Evolutionary conservation across 2,797 vertebrate genomes (phyloP).

Genomic region (Phrynocephalus forsythii): DNA sequence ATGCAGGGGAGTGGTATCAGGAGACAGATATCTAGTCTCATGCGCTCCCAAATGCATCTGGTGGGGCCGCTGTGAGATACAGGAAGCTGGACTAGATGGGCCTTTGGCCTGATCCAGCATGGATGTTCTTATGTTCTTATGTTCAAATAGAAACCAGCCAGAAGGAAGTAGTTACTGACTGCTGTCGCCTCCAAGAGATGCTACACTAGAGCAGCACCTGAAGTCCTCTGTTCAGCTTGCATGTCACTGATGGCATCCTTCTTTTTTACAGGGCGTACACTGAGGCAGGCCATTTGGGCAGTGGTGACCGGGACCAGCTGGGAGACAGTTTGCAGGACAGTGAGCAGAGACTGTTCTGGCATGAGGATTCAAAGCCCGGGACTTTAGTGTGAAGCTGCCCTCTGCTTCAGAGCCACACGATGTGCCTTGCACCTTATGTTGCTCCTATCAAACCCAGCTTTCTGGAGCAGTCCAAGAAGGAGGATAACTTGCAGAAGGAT

Average conservation of each 20-base stretch:
- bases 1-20: too few species aligned
- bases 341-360: conserved; percentile 90
- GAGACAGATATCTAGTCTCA: too few species aligned
- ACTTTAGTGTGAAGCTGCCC: conserved; percentile 88
- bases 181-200: background rate
- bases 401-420: conserved; percentile 68
- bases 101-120: too few species aligned
- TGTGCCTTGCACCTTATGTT: conserved; percentile 87
- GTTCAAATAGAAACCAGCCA: background rate
- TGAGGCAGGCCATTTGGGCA: conserved; percentile 83
- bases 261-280: conserved; percentile 82
- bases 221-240: background rate
- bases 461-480: conserved; percentile 13
- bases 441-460: conserved; percentile 48
- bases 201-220: rapidly evolving
- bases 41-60: too few species aligned
- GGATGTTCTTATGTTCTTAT: too few species aligned
- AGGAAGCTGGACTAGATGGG: too few species aligned
- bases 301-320: conserved; percentile 72
- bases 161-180: background rate
- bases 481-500: conserved; percentile 42
- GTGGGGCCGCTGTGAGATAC: too few species aligned
- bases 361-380: conserved; percentile 94
- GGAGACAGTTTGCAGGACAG: conserved; percentile 78
- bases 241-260: conserved; percentile 5